phyloP scores from a whole-genome alignment of 2,888 invertebrate genomes.

The Scelioninae gen. 1 region DNA sequence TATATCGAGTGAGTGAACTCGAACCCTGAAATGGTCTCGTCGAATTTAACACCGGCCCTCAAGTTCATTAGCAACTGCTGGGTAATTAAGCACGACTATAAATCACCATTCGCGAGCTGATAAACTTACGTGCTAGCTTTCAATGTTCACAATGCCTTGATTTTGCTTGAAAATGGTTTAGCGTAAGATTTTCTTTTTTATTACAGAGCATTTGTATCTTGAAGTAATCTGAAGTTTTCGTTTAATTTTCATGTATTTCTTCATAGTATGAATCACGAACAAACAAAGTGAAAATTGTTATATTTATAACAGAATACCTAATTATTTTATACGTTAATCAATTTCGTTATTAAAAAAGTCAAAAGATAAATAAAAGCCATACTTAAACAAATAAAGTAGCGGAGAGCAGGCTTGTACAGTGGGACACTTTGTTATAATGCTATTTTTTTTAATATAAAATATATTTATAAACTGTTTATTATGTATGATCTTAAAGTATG shows the following conservation, averaged over 20 bases:
- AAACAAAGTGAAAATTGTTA: background rate
- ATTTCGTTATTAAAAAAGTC: no score
- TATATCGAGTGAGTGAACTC: no score
- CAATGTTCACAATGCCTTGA: conserved; percentile 34
- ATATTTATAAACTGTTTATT: no score
- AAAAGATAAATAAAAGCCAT: no score
- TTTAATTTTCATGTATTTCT: background rate
- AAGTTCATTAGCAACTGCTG: conserved; percentile 75
- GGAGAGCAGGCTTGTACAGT: no score
- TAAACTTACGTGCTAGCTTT: conserved; percentile 63
- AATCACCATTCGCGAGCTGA: conserved; percentile 74
- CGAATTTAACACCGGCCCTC: conserved; percentile 71
- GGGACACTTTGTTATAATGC: no score
- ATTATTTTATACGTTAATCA: background rate
- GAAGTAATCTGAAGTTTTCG: conserved; percentile 16
- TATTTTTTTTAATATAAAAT: no score
- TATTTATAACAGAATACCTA: background rate
- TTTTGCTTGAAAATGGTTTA: conserved; percentile 48
- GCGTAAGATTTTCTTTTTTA: conserved; percentile 30
- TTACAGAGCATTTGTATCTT: conserved; percentile 4
- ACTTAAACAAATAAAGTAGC: no score
- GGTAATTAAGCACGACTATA: conserved; percentile 76
- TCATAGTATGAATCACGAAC: background rate
- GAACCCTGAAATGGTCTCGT: no score
- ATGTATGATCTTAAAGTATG: no score